Evolutionary conservation across 2,113 vertebrate species (phyloP).

Genomic region (Pyxicephalus adspersus): DNA sequence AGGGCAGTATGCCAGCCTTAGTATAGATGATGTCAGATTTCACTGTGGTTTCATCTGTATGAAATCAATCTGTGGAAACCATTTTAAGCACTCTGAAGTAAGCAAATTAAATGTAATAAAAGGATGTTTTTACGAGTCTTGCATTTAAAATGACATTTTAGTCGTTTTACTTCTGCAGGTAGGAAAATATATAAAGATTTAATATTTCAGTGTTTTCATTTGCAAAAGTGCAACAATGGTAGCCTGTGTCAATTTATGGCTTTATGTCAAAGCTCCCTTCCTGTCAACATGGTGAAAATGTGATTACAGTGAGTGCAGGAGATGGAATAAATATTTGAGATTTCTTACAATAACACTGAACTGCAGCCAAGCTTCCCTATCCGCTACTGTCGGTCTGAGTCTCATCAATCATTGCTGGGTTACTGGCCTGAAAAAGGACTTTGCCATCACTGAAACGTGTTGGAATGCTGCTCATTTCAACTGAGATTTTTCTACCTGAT

Average conservation of each 20-base stretch:
- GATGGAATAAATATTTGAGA: conserved; percentile 82
- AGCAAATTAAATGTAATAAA: conserved; percentile 62
- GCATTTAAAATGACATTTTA: conserved; percentile 65
- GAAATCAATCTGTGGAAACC: conserved; percentile 56
- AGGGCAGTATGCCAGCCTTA: neutral
- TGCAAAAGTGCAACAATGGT: conserved; percentile 68
- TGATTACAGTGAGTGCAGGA: conserved; percentile 77
- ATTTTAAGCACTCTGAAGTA: conserved; percentile 59
- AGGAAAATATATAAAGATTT: conserved; percentile 64
- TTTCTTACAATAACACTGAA: conserved; percentile 76
- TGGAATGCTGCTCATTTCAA: conserved; percentile 69
- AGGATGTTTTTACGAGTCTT: conserved; percentile 61
- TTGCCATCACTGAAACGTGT: conserved; percentile 65
- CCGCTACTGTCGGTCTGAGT: conserved; percentile 67
- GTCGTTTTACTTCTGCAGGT: conserved; percentile 59
- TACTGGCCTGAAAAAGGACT: conserved; percentile 69
- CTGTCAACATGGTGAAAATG: conserved; percentile 79
- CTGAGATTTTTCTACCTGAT: conserved; percentile 63
- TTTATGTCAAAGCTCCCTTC: conserved; percentile 75
- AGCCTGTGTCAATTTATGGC: conserved; percentile 74
- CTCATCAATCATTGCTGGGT: conserved; percentile 74
- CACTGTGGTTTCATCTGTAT: conserved; percentile 57
- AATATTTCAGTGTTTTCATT: conserved; percentile 59
- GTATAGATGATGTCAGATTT: neutral
- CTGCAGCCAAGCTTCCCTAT: conserved; percentile 73